phyloP scores from a whole-genome alignment of 2,888 invertebrate species.

The Cheilosia variabilis region DNA sequence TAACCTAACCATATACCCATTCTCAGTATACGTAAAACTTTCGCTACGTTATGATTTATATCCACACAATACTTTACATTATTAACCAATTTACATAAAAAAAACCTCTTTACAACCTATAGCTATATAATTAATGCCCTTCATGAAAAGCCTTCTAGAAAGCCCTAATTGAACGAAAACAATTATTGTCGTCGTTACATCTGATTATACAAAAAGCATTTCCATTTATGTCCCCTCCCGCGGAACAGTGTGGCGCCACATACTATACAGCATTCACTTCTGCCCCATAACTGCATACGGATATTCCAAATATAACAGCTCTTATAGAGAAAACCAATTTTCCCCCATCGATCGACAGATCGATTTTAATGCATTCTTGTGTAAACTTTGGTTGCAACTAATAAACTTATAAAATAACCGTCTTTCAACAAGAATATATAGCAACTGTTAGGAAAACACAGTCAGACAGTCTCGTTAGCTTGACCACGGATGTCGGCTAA shows the following conservation, averaged over 20 bases:
- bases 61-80: background rate
- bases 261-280: background rate
- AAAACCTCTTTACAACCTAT: background rate
- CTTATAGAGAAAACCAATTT: background rate
- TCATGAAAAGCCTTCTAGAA: background rate
- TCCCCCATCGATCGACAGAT: slow-evolving; percentile 46
- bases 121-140: background rate
- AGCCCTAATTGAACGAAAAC: slow-evolving; percentile 19
- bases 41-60: background rate
- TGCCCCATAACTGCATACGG: background rate
- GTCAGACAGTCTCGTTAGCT: slow-evolving; percentile 8
- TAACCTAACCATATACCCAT: no score
- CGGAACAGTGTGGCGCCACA: slow-evolving; percentile 6
- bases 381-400: slow-evolving; percentile 13
- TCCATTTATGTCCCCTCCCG: background rate
- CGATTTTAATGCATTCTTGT: slow-evolving; percentile 42
- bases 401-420: slow-evolving; percentile 1
- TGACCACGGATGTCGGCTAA: slow-evolving; percentile 2
- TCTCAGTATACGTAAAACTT: background rate
- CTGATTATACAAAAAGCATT: slow-evolving; percentile 26
- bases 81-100: background rate
- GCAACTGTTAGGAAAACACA: slow-evolving; percentile 3
- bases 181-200: slow-evolving; percentile 16
- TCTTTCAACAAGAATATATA: slow-evolving; percentile 14
- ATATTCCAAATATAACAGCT: slow-evolving; percentile 17